Conservation (phyloP, 2,888 invertebrate genomes). For the Noctua pronuba region DNA sequence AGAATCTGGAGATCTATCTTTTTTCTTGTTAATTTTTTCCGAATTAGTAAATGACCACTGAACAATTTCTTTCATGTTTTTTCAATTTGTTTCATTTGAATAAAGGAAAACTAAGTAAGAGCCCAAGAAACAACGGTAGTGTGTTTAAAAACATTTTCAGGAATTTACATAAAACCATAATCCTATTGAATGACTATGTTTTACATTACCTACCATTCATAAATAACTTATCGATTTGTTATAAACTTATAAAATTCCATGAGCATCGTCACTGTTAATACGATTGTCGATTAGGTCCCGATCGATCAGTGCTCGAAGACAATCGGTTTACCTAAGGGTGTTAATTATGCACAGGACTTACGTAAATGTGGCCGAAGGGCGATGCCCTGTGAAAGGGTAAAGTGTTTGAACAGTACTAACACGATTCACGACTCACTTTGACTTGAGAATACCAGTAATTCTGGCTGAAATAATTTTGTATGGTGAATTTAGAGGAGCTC, state of each 20-base stretch:
- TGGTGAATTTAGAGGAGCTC: neutral
- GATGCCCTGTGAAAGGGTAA: constrained; percentile 39
- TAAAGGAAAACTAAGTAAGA: neutral
- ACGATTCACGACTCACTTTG: neutral
- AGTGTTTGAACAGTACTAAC: constrained; percentile 22
- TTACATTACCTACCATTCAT: constrained; percentile 13
- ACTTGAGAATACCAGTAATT: constrained; percentile 8
- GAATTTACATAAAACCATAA: constrained; percentile 5
- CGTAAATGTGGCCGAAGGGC: constrained; percentile 24
- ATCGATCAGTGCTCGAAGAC: constrained; percentile 31
- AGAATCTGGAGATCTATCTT: too few relatives aligned
- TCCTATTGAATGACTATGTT: constrained; percentile 34
- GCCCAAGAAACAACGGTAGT: neutral
- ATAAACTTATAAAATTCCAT: constrained; percentile 3
- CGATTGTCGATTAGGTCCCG: constrained; percentile 1
- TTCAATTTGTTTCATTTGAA: too few relatives aligned
- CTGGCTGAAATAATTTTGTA: neutral
- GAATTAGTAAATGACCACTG: neutral
- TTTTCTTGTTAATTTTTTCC: neutral
- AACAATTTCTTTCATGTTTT: neutral
- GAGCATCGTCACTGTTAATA: constrained; percentile 1
- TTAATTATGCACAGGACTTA: constrained; percentile 57
- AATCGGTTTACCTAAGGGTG: constrained; percentile 18
- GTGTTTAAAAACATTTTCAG: constrained; percentile 21
- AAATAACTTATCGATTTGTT: neutral